Percentiles rank a stretch among this genome's conserved stretches.
Conservation (phyloP, 2,797 vertebrate species). For the Lithobates sylvaticus region DNA sequence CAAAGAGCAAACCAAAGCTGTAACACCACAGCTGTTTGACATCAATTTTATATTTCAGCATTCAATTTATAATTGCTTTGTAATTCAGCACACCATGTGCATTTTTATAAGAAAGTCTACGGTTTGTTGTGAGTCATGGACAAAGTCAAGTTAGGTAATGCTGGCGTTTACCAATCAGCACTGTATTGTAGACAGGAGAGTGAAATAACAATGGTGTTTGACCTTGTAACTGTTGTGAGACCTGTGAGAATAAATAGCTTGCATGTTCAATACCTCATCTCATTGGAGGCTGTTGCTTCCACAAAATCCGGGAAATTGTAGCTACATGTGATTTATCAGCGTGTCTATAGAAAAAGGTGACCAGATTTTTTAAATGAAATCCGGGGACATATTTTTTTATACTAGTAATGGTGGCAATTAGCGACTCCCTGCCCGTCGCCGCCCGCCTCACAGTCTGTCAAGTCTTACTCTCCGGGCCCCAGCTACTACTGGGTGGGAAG, state of each 20-base stretch:
- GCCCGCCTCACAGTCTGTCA: too few species aligned
- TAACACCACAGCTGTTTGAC: slow-evolving; percentile 42
- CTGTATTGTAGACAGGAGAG: too few species aligned
- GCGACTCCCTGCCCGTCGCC: too few species aligned
- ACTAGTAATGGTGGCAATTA: too few species aligned
- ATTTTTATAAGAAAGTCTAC: neutral
- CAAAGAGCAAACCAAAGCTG: slow-evolving; percentile 14
- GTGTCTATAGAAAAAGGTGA: too few species aligned
- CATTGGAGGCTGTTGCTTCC: too few species aligned
- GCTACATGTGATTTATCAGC: too few species aligned
- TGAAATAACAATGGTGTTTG: neutral
- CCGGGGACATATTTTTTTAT: too few species aligned
- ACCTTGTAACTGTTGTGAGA: neutral
- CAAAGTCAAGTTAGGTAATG: neutral
- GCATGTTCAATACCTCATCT: neutral
- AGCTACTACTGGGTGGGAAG: too few species aligned
- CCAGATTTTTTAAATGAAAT: too few species aligned
- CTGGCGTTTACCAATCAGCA: neutral
- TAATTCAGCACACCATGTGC: slow-evolving; percentile 29
- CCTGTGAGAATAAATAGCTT: neutral
- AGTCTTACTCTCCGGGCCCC: too few species aligned
- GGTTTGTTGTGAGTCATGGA: neutral
- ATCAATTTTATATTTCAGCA: slow-evolving; percentile 37
- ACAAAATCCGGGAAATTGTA: too few species aligned
- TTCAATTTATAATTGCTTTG: slow-evolving; percentile 39